phyloP scores from a whole-genome alignment of 2,797 vertebrate genomes.

The Telmatherina bonti region DNA sequence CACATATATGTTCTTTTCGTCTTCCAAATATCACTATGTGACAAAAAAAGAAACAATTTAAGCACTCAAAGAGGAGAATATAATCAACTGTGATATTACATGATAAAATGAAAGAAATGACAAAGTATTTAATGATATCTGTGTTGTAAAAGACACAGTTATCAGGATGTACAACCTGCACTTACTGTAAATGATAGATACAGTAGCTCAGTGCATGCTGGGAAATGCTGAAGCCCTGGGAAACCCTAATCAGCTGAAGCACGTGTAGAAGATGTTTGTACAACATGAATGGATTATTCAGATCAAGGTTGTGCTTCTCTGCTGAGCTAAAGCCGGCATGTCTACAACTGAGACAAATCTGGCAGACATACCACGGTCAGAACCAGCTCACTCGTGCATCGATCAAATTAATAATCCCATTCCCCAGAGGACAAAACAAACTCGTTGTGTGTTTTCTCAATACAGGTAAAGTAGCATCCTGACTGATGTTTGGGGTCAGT shows the following conservation, averaged over 20 bases:
- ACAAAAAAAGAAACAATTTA: too few relatives aligned
- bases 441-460: too few relatives aligned
- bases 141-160: not conserved
- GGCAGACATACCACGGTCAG: not conserved
- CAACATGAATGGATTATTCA: constrained; percentile 2
- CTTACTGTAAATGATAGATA: too few relatives aligned
- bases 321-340: not conserved
- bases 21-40: too few relatives aligned
- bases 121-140: not conserved
- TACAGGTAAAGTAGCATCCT: not conserved
- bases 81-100: too few relatives aligned
- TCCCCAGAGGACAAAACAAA: too few relatives aligned
- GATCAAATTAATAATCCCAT: too few relatives aligned
- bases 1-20: too few relatives aligned
- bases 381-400: not conserved
- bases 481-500: not conserved
- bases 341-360: not conserved
- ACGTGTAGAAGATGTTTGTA: constrained; percentile 1
- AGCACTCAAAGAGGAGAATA: too few relatives aligned
- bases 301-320: not conserved
- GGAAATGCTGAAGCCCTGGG: not conserved
- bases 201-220: not conserved
- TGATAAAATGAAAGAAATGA: not conserved
- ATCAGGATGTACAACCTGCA: too few relatives aligned
- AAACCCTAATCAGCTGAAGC: not conserved